phyloP scores from a whole-genome alignment of 2,888 invertebrate genomes.

The Ceramica pisi region DNA sequence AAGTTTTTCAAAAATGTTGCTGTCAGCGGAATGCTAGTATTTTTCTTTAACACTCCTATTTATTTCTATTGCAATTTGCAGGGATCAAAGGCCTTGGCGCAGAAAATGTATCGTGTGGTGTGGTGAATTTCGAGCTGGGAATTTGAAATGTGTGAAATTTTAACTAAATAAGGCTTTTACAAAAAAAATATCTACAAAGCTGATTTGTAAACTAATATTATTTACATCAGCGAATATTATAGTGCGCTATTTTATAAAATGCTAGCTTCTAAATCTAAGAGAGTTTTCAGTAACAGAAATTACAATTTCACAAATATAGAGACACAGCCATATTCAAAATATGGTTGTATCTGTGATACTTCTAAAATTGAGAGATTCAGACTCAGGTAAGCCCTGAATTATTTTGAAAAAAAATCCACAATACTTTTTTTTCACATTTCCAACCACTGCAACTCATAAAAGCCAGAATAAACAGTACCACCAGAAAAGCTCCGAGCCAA shows the following conservation, averaged over 20 bases:
- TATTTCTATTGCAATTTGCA: constrained; percentile 46
- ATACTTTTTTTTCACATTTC: too few relatives aligned
- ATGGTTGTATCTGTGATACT: too few relatives aligned
- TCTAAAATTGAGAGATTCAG: too few relatives aligned
- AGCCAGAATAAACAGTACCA: too few relatives aligned
- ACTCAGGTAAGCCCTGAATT: background rate
- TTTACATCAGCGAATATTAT: background rate
- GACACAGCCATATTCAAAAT: too few relatives aligned
- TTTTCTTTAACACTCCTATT: constrained; percentile 41
- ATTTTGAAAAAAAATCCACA: background rate
- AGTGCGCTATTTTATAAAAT: background rate
- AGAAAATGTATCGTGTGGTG: constrained; percentile 20
- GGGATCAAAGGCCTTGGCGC: constrained; percentile 37
- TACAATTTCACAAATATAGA: background rate
- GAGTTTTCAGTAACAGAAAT: background rate
- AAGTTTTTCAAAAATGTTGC: constrained; percentile 24
- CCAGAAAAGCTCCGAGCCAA: too few relatives aligned
- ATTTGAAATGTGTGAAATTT: constrained; percentile 21
- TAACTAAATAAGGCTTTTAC: constrained; percentile 11
- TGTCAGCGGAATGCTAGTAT: constrained; percentile 21
- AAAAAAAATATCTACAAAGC: background rate
- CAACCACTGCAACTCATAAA: too few relatives aligned
- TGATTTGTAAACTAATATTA: constrained; percentile 10
- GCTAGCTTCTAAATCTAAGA: background rate
- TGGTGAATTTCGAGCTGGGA: constrained; percentile 32